Conservation (phyloP, 2,888 invertebrate species). For the Thymelicus acteon region DNA sequence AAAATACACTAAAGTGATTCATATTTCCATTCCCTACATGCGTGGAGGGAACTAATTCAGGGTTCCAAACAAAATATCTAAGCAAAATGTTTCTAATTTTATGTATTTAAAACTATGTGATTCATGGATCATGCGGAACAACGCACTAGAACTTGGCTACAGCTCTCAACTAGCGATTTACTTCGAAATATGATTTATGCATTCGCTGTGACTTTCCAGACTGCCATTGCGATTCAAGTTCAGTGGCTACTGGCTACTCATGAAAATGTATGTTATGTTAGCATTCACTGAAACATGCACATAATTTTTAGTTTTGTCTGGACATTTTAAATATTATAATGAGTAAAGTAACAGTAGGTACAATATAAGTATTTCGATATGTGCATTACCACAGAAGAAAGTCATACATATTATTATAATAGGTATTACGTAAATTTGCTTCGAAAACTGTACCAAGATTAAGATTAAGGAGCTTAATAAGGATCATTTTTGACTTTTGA, state of each 20-base stretch:
- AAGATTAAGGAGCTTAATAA: too few relatives aligned
- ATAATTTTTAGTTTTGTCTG: background rate
- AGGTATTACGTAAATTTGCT: too few relatives aligned
- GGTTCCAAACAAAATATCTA: background rate
- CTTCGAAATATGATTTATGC: conserved; percentile 21
- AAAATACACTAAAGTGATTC: background rate
- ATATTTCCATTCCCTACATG: conserved; percentile 9
- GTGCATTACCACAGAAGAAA: too few relatives aligned
- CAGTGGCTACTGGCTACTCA: background rate
- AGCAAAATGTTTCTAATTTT: conserved; percentile 7
- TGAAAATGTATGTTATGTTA: conserved; percentile 1
- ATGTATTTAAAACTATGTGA: conserved; percentile 19
- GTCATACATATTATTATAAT: too few relatives aligned
- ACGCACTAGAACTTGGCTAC: conserved; percentile 33
- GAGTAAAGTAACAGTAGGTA: too few relatives aligned
- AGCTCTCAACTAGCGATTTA: conserved; percentile 16
- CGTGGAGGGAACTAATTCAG: conserved; percentile 18
- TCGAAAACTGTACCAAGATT: too few relatives aligned
- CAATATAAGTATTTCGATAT: too few relatives aligned
- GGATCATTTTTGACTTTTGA: too few relatives aligned
- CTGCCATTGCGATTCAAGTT: background rate
- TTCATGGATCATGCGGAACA: conserved; percentile 26
- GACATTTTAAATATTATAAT: too few relatives aligned
- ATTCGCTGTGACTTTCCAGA: conserved; percentile 9
- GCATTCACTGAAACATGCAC: conserved; percentile 2